Percentiles rank a stretch among this genome's conserved stretches.
Evolutionary conservation across 2,113 vertebrate species (phyloP).

Genomic region (Eublepharis macularius): DNA sequence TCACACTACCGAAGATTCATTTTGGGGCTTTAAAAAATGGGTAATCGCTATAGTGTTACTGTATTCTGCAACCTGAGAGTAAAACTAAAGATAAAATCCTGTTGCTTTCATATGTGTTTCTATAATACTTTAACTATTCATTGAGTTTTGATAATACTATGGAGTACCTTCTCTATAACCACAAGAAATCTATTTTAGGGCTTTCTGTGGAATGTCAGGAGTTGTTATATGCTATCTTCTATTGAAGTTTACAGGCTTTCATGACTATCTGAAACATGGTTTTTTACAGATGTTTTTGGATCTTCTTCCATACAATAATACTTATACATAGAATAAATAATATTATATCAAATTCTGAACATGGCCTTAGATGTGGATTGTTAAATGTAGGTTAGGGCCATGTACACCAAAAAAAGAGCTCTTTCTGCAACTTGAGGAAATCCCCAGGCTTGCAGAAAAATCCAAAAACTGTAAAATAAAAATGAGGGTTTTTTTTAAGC

Average conservation of each 20-base stretch:
- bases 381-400: too few relatives aligned
- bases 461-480: too few relatives aligned
- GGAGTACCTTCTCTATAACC: neutral
- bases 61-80: neutral
- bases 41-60: neutral
- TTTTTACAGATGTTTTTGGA: neutral
- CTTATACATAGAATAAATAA: neutral
- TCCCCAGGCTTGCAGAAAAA: too few relatives aligned
- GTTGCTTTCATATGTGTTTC: too few relatives aligned
- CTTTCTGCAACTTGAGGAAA: too few relatives aligned
- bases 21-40: neutral
- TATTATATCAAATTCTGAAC: neutral
- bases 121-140: too few relatives aligned
- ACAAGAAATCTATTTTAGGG: neutral
- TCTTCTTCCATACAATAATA: neutral
- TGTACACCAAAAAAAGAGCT: too few relatives aligned
- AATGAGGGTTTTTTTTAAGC: too few relatives aligned
- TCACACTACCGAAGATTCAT: too few relatives aligned
- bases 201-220: neutral
- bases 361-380: too few relatives aligned
- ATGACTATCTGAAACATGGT: neutral
- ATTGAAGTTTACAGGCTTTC: neutral
- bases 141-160: neutral
- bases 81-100: too few relatives aligned
- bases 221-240: neutral